A percentile compares a stretch with the other conserved stretches of the same genome.
phyloP scores from a whole-genome alignment of 2,888 invertebrate species.

The Tribolium freemani region DNA sequence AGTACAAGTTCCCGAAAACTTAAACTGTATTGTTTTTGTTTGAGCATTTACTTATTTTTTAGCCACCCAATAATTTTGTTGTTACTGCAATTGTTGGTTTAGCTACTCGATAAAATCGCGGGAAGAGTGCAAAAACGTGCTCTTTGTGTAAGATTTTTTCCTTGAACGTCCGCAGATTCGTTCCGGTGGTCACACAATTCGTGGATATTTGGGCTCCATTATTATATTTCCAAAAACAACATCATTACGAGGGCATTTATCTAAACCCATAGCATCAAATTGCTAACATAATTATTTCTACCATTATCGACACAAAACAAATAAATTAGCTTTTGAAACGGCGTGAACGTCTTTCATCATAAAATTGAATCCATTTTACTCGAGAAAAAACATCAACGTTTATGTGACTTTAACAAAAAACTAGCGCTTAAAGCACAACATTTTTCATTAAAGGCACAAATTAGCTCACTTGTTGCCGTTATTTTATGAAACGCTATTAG shows the following conservation, averaged over 20 bases:
- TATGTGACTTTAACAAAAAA: conserved; percentile 24
- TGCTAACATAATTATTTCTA: conserved; percentile 39
- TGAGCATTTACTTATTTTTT: too few relatives aligned
- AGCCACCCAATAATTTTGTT: background rate
- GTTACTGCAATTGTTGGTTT: background rate
- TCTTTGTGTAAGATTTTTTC: background rate
- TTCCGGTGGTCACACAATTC: background rate
- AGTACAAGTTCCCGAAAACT: too few relatives aligned
- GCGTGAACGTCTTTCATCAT: conserved; percentile 32
- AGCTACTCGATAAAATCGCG: background rate
- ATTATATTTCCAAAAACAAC: conserved; percentile 38
- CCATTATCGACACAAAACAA: conserved; percentile 38
- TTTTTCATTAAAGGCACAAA: conserved; percentile 3
- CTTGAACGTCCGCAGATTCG: background rate
- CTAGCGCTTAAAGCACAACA: conserved; percentile 4
- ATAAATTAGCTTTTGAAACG: conserved; percentile 36
- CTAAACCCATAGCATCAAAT: conserved; percentile 35
- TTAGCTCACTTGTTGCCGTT: conserved; percentile 20
- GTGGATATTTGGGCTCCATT: conserved; percentile 10
- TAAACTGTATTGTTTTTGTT: too few relatives aligned
- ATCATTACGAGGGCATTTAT: conserved; percentile 34
- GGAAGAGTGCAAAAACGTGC: background rate
- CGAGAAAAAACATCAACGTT: conserved; percentile 28
- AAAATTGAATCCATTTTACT: conserved; percentile 23
- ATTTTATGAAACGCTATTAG: conserved; percentile 12